These are phyloP conservation scores for Xenus cinereus DNA, from an alignment of 2,113 vertebrate species.

Conservation along the genomic window DNA sequence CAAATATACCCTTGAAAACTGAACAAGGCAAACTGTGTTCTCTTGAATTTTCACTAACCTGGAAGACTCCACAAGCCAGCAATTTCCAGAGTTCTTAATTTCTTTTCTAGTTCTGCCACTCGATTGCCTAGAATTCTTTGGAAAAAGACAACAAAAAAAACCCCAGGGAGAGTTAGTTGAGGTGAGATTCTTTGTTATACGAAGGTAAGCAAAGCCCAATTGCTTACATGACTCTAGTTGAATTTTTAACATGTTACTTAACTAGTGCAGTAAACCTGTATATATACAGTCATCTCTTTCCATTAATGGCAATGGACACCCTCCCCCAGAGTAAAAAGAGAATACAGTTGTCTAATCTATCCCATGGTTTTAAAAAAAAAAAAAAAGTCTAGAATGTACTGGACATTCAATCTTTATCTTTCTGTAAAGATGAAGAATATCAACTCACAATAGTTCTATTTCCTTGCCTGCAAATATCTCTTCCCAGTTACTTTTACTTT, in stretches of 20 bases:
- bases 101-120: slow-evolving; percentile 94
- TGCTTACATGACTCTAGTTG: background rate
- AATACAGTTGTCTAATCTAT: background rate
- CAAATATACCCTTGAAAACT: background rate
- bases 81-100: slow-evolving; percentile 91
- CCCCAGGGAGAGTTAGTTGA: background rate
- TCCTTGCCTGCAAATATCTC: background rate
- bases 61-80: slow-evolving; percentile 97
- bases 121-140: slow-evolving; percentile 92
- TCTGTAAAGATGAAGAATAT: background rate
- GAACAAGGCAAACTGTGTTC: background rate
- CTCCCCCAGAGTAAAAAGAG: background rate
- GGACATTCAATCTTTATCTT: background rate
- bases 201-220: background rate
- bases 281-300: background rate
- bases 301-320: background rate
- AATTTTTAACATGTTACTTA: background rate
- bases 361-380: background rate
- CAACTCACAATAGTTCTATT: background rate
- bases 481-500: background rate
- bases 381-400: background rate
- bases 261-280: background rate
- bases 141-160: background rate
- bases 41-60: slow-evolving; percentile 75
- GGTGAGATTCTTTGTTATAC: background rate